Base-by-base conservation (phyloP, 1,140 invertebrate species). In the Eumaeus atala region DNA sequence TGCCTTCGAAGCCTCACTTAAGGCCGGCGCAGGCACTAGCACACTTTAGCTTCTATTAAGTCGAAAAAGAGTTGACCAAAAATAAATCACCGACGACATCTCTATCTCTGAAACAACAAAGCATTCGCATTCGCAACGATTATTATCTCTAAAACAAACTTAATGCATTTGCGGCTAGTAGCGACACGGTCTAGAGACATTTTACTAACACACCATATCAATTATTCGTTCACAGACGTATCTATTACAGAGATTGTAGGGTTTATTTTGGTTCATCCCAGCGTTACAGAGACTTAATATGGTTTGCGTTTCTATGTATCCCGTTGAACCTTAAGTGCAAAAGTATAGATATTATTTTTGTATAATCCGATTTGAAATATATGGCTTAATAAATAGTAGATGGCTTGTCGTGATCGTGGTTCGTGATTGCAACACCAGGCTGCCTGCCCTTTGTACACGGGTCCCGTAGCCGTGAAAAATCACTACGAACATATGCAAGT, bases 111-210 rank as follows among this genome's bases (percentile, higher is more conserved):
- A 76, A 81, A 86, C 79, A 83, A 85, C 73, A 79, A 82, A 79
- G 74, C 77, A 76, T 75, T 80, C 73, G 77, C 82, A 82, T 83
- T 82, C 77, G 77, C 80, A 84, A 81, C 72, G 83, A 86, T 86
- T 86, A 78, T 86, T 86, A 86, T 86, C 83, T 86, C 72, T 80
- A 74, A 77, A 80, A 84, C 79, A 84, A 83, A 86, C 80, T 84
- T 83, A 86, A 82, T 86, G 80, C 80, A 78, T 81, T 84, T 86
- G 84, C 81, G 73, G 77, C 70, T 80, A 78, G 74, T 80, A 84
- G 78, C 82, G 78, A 85, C 78, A 86, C 75, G 83, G 74, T 82
- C 78, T 84, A 74, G 71, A 84, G 78, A 82, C 83, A 84, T 81
- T 85, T 82, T 77, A 60, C 72, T 66, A 69, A 69, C 68, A 58